Evolutionary conservation across 37 sponge, comb jelly and placozoan species (phyloP).

Genomic region (Hexactinellida sp.): DNA sequence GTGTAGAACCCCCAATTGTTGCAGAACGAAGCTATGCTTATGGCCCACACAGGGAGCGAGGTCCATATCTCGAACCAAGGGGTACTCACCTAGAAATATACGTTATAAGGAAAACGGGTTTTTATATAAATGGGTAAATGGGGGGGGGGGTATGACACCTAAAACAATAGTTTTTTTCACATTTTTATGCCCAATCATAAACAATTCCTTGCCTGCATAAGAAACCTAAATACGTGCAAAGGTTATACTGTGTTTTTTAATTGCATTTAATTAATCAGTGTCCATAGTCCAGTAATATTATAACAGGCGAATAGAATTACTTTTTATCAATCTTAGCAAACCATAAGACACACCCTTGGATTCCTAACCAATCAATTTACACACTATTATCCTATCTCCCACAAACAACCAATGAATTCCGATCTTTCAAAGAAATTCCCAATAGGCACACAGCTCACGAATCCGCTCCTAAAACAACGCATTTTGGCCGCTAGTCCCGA

Average conservation of each 20-base stretch:
- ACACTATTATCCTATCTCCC: no score
- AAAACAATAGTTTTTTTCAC: no score
- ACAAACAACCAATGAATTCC: no score
- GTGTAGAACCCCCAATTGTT: slow-evolving; percentile 83
- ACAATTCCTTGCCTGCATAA: no score
- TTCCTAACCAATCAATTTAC: not conserved
- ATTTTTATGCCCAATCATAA: no score
- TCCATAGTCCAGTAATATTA: not conserved
- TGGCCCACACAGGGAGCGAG: slow-evolving; percentile 72
- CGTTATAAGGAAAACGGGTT: not conserved
- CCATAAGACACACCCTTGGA: no score
- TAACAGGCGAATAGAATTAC: not conserved
- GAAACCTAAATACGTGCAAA: no score
- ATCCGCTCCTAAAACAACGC: not conserved
- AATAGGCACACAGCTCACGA: not conserved
- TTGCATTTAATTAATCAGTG: no score
- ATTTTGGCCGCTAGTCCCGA: slow-evolving; percentile 4
- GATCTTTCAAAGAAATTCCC: not conserved
- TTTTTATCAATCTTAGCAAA: not conserved
- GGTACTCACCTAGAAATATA: not conserved
- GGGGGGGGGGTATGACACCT: no score
- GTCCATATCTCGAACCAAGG: slow-evolving; percentile 56
- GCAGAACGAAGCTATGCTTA: slow-evolving; percentile 54
- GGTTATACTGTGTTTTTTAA: no score
- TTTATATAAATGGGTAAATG: no score